Percentiles rank a stretch among this genome's conserved stretches.
Conservation (phyloP, 2,113 vertebrate species). For the Alexandromys fortis region DNA sequence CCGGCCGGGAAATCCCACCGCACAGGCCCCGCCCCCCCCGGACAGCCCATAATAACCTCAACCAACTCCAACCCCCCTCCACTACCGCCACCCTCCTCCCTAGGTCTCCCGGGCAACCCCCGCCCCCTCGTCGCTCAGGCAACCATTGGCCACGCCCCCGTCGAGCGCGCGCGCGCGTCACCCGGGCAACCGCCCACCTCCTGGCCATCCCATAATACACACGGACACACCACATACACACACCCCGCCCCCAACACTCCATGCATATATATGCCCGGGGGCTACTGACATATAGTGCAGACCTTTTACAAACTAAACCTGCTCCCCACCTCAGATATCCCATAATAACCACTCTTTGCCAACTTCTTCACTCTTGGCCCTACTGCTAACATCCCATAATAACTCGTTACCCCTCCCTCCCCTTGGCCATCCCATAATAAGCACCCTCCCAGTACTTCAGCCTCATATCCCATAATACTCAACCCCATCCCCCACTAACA, state of each 20-base stretch:
- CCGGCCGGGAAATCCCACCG: slow-evolving; percentile 83
- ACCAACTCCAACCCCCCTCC: slow-evolving; percentile 80
- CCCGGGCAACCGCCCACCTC: slow-evolving; percentile 81
- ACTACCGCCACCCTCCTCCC: slow-evolving; percentile 78
- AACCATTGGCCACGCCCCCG: slow-evolving; percentile 79
- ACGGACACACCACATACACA: slow-evolving; percentile 60
- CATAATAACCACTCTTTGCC: slow-evolving; percentile 79
- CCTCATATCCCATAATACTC: slow-evolving; percentile 86
- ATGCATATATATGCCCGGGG: slow-evolving; percentile 52
- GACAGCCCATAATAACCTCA: slow-evolving; percentile 86
- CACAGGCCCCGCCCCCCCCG: slow-evolving; percentile 85
- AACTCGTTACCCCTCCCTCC: slow-evolving; percentile 74
- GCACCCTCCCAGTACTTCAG: slow-evolving; percentile 78
- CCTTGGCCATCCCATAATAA: slow-evolving; percentile 82
- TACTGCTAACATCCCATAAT: slow-evolving; percentile 86
- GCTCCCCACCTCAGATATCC: slow-evolving; percentile 57
- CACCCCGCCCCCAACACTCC: slow-evolving; percentile 19
- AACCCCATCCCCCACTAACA: slow-evolving; percentile 78
- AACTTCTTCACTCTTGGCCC: slow-evolving; percentile 80
- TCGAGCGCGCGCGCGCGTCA: slow-evolving; percentile 77
- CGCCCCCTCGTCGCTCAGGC: slow-evolving; percentile 82
- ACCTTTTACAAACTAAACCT: slow-evolving; percentile 72
- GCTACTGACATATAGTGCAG: slow-evolving; percentile 63
- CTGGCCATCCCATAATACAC: slow-evolving; percentile 84
- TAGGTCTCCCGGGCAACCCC: slow-evolving; percentile 83